Evolutionary conservation across 2,888 invertebrate genomes (phyloP).

Genomic region (Cryptosula pallasiana): DNA sequence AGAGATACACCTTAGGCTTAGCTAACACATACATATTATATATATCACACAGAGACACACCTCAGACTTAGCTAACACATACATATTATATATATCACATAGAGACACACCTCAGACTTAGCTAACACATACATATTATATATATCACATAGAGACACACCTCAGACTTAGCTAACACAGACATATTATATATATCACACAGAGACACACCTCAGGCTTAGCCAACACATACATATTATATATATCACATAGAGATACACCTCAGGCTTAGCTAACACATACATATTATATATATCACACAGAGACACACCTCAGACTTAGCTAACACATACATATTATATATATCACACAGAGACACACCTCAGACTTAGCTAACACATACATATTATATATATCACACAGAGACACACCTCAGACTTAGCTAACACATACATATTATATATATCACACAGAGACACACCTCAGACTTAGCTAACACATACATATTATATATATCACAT

Average conservation of each 20-base stretch:
- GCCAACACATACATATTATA: background rate
- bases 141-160: too few relatives aligned
- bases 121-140: background rate
- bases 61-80: background rate
- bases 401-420: background rate
- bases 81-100: too few relatives aligned
- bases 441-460: too few relatives aligned
- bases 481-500: too few relatives aligned
- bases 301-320: background rate
- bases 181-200: too few relatives aligned
- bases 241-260: too few relatives aligned
- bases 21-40: background rate
- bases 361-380: background rate
- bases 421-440: background rate
- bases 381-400: too few relatives aligned
- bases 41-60: too few relatives aligned
- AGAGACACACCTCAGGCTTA: background rate
- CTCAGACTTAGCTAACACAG: background rate
- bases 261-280: background rate
- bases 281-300: too few relatives aligned
- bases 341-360: too few relatives aligned
- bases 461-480: background rate
- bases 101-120: background rate
- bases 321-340: background rate
- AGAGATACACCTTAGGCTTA: background rate